Percentiles rank a stretch among this genome's conserved stretches.
phyloP scores from a whole-genome alignment of 1,140 invertebrate genomes.

The Stegodyphus mimosarum region DNA sequence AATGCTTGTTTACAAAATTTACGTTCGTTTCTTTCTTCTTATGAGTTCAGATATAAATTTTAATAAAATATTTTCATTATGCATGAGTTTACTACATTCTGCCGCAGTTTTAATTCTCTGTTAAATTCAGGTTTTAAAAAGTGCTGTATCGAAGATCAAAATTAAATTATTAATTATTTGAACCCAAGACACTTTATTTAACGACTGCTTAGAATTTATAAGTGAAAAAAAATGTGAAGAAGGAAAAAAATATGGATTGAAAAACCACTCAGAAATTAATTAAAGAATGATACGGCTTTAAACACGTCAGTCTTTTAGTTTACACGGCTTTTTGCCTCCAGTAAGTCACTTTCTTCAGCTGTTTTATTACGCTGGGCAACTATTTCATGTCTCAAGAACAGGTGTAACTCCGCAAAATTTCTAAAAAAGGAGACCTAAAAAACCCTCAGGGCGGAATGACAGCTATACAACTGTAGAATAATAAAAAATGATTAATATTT shows the following conservation, averaged over 20 bases:
- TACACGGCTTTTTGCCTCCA: not conserved
- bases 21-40: no score
- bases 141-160: no score
- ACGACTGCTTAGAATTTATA: no score
- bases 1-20: no score
- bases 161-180: no score
- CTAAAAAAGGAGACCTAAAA: not conserved
- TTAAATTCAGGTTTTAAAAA: no score
- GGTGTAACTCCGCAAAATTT: slow-evolving; percentile 42
- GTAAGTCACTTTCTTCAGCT: not conserved
- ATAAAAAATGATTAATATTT: slow-evolving; percentile 61
- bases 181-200: no score
- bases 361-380: slow-evolving; percentile 18
- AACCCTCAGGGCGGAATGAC: slow-evolving; percentile 29
- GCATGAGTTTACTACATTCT: no score
- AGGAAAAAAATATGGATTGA: not conserved
- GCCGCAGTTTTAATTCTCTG: no score
- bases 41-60: no score
- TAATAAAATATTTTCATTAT: no score
- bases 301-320: not conserved
- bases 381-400: slow-evolving; percentile 44
- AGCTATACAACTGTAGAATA: slow-evolving; percentile 51
- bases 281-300: slow-evolving; percentile 36
- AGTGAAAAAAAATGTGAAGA: not conserved
- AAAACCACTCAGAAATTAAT: slow-evolving; percentile 50